Conservation (phyloP, 2,113 vertebrate species). For the Cricetomys ansorgei region DNA sequence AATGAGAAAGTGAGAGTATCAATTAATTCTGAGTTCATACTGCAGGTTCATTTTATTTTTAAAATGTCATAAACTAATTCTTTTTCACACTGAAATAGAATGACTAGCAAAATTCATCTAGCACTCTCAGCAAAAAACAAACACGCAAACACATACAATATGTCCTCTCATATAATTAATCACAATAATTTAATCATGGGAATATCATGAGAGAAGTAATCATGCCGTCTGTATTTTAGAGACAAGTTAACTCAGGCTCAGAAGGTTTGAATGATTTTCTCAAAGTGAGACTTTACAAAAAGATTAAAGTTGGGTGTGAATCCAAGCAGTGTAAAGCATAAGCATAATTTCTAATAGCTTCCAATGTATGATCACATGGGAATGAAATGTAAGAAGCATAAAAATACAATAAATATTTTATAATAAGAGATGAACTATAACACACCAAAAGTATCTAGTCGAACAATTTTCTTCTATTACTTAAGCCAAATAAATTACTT, state of each 20-base stretch:
- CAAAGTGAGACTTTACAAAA: background rate
- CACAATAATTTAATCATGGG: background rate
- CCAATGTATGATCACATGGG: background rate
- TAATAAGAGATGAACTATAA: background rate
- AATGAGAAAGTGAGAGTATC: constrained; percentile 34
- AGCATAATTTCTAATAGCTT: background rate
- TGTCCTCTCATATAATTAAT: background rate
- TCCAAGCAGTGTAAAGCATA: background rate
- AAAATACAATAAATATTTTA: background rate
- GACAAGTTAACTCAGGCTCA: background rate
- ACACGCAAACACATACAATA: background rate
- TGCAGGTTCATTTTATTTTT: constrained; percentile 22
- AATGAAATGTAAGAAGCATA: background rate
- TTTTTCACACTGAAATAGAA: background rate
- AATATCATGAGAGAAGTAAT: background rate
- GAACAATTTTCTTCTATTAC: background rate
- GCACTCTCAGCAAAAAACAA: background rate
- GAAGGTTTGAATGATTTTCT: background rate
- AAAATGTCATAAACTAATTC: background rate
- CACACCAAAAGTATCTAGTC: rapidly evolving
- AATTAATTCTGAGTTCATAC: constrained; percentile 19
- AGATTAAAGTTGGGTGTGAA: background rate
- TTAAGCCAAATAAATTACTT: background rate
- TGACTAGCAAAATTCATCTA: background rate
- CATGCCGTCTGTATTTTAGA: background rate